phyloP scores from a whole-genome alignment of 2,888 invertebrate species.

The Epirrhoe tristata region DNA sequence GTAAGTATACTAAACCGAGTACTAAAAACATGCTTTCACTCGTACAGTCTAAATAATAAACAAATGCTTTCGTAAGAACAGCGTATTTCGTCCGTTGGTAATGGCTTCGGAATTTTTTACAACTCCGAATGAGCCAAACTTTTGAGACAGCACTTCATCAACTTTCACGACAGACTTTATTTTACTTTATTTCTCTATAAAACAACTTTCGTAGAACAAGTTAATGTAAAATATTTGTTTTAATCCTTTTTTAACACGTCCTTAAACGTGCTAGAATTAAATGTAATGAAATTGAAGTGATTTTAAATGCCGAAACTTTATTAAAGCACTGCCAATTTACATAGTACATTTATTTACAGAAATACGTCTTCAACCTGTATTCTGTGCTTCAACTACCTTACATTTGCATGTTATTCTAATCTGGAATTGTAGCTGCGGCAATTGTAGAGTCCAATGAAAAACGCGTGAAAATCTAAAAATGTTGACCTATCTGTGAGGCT shows the following conservation, averaged over 20 bases:
- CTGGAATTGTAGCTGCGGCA: neutral
- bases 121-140: neutral
- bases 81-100: neutral
- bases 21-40: too few relatives aligned
- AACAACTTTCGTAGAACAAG: neutral
- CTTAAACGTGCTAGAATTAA: conserved; percentile 12
- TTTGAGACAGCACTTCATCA: neutral
- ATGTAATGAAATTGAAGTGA: conserved; percentile 14
- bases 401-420: neutral
- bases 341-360: conserved; percentile 10
- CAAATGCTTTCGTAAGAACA: neutral
- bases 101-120: neutral
- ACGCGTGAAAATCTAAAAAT: too few relatives aligned
- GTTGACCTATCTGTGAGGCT: too few relatives aligned
- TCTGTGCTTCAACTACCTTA: neutral
- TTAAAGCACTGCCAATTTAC: conserved; percentile 13
- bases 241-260: conserved; percentile 9
- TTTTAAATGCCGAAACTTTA: conserved; percentile 21
- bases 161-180: conserved; percentile 1
- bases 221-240: neutral
- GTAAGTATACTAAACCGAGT: too few relatives aligned
- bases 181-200: neutral
- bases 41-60: neutral
- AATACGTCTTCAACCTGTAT: conserved; percentile 7
- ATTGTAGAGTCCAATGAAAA: neutral